A percentile compares a stretch with the other conserved stretches of the same genome.
Conservation (phyloP, 2,888 invertebrate species). For the Sinotaia quadrata region DNA sequence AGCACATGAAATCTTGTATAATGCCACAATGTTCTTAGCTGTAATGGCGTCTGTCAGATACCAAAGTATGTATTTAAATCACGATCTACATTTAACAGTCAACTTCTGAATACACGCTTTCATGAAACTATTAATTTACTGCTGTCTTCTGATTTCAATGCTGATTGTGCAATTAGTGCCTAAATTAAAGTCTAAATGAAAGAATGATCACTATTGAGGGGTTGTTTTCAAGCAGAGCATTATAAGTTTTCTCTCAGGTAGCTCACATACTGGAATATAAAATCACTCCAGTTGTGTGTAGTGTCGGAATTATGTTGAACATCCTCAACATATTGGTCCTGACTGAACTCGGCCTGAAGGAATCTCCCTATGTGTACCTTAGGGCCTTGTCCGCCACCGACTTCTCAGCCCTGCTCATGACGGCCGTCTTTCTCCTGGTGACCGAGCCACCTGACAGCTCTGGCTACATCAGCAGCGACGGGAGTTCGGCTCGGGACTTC, state of each 20-base stretch:
- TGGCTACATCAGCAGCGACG: slow-evolving; percentile 39
- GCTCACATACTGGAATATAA: slow-evolving; percentile 34
- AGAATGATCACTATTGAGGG: no score
- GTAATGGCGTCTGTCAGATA: no score
- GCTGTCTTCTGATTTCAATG: no score
- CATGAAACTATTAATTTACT: no score
- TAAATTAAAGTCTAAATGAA: no score
- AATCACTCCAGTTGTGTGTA: slow-evolving; percentile 62
- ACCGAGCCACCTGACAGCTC: not conserved
- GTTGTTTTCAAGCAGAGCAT: no score
- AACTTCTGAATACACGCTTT: no score
- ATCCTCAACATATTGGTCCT: slow-evolving; percentile 64
- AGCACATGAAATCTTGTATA: no score
- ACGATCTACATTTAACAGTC: no score
- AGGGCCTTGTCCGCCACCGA: slow-evolving; percentile 63
- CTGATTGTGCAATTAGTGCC: no score
- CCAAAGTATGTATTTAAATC: no score
- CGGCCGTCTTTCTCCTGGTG: slow-evolving; percentile 49
- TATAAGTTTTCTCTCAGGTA: not conserved
- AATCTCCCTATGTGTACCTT: slow-evolving; percentile 67
- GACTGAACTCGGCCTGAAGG: slow-evolving; percentile 58
- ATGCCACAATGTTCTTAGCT: no score
- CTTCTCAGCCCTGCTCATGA: slow-evolving; percentile 56
- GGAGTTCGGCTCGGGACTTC: slow-evolving; percentile 42
- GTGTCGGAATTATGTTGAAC: slow-evolving; percentile 65